A percentile compares a stretch with the other conserved stretches of the same genome.
These are phyloP conservation scores for Mastacembelus armatus DNA, from an alignment of 2,797 vertebrate species.

Conservation along the genomic window DNA sequence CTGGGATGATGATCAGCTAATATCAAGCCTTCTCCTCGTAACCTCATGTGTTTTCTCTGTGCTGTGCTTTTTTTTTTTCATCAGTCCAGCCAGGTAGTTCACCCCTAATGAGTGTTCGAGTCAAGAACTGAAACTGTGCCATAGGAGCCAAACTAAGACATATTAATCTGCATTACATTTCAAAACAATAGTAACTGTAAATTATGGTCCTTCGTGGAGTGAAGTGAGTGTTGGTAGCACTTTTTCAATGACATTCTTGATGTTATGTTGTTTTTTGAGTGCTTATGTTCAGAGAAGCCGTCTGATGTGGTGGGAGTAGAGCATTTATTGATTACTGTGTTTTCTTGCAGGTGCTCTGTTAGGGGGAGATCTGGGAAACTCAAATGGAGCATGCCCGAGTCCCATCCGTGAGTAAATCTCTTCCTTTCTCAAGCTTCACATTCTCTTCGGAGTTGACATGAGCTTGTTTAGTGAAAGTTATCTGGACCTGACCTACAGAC, in stretches of 20 bases:
- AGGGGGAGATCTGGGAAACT: slow-evolving; percentile 93
- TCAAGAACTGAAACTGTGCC: slow-evolving; percentile 19
- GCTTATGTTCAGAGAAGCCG: slow-evolving; percentile 15
- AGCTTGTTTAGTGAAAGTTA: no score
- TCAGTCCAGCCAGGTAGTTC: slow-evolving; percentile 26
- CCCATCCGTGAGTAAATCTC: slow-evolving; percentile 90
- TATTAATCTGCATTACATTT: no score
- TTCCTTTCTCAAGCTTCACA: not conserved
- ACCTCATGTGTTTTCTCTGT: no score
- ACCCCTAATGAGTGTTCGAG: slow-evolving; percentile 9
- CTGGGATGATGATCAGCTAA: no score
- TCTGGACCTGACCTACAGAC: slow-evolving; percentile 1
- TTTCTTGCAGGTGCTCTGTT: slow-evolving; percentile 89
- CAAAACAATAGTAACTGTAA: no score
- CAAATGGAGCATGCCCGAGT: slow-evolving; percentile 94
- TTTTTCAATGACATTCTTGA: slow-evolving; percentile 54
- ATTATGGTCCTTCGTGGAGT: slow-evolving; percentile 42
- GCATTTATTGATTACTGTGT: not conserved
- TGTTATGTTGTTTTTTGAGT: slow-evolving; percentile 38
- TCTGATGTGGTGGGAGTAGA: not conserved
- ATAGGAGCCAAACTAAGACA: slow-evolving; percentile 14
- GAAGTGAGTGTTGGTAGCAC: slow-evolving; percentile 35
- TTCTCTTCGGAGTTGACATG: not conserved
- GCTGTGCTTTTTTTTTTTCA: no score
- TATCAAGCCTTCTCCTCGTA: no score